A percentile compares a stretch with the other conserved stretches of the same genome.
Conservation (phyloP, 2,888 invertebrate genomes). For the Acheta domesticus region DNA sequence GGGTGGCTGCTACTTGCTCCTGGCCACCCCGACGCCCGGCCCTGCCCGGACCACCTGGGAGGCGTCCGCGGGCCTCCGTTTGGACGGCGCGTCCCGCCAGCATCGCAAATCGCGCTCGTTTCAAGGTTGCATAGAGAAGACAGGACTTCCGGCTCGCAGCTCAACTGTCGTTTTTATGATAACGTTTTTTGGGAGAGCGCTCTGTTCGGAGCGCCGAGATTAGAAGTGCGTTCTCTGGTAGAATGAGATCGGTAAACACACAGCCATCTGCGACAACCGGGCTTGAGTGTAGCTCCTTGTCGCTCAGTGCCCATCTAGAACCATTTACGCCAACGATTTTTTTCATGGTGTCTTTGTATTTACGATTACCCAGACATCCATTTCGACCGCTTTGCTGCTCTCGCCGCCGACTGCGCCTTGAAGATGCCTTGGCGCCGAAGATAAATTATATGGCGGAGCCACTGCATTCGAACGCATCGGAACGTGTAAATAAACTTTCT, state of each 20-base stretch:
- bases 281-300: background rate
- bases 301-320: background rate
- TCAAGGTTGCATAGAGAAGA: too few relatives aligned
- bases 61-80: too few relatives aligned
- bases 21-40: too few relatives aligned
- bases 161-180: too few relatives aligned
- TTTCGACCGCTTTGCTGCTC: slow-evolving; percentile 2
- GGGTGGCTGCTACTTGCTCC: too few relatives aligned
- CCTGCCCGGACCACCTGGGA: too few relatives aligned
- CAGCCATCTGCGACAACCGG: background rate
- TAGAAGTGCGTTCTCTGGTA: background rate
- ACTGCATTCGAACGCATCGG: background rate
- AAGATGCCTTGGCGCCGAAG: background rate
- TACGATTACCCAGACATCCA: background rate
- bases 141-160: too few relatives aligned
- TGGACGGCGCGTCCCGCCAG: too few relatives aligned
- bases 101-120: too few relatives aligned
- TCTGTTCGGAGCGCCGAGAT: too few relatives aligned
- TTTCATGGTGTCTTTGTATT: background rate
- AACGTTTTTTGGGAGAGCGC: too few relatives aligned
- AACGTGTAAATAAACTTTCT: background rate
- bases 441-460: slow-evolving; percentile 18
- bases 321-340: slow-evolving; percentile 5
- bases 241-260: background rate
- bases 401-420: background rate